Conservation (phyloP, 2,113 vertebrate genomes). For the Eupsittula cactorum region DNA sequence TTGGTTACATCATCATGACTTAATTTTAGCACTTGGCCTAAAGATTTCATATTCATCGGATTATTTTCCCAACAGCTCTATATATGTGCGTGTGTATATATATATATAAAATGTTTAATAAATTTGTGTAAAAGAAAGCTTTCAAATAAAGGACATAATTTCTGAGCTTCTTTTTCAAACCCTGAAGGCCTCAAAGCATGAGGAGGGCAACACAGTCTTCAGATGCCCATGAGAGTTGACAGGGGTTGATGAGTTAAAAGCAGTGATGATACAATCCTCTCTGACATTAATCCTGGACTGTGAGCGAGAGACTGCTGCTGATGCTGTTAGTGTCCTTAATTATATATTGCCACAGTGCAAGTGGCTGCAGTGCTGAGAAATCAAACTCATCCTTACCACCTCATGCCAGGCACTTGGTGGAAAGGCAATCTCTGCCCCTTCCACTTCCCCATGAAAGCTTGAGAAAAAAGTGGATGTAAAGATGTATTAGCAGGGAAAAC, state of each 20-base stretch:
- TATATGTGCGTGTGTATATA: neutral
- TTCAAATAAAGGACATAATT: neutral
- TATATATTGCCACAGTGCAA: neutral
- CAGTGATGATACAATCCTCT: neutral
- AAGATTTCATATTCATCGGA: neutral
- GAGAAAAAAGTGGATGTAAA: neutral
- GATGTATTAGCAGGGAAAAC: neutral
- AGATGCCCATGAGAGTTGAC: neutral
- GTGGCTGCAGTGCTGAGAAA: neutral
- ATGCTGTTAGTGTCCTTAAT: neutral
- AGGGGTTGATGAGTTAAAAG: constrained; percentile 18
- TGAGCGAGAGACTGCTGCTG: neutral
- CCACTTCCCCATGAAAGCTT: neutral
- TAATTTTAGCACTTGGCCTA: constrained; percentile 37
- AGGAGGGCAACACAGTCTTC: neutral
- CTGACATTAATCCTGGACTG: constrained; percentile 29
- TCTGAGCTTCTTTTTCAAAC: neutral
- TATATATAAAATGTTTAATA: neutral
- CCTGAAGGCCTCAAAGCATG: neutral
- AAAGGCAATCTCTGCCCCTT: neutral
- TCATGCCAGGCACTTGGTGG: neutral
- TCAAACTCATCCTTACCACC: neutral
- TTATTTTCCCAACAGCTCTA: neutral
- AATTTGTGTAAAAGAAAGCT: neutral
- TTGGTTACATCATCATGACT: neutral